These are phyloP conservation scores for Psittacula derbiana DNA, from an alignment of 2,797 vertebrate species.

Conservation along the genomic window DNA sequence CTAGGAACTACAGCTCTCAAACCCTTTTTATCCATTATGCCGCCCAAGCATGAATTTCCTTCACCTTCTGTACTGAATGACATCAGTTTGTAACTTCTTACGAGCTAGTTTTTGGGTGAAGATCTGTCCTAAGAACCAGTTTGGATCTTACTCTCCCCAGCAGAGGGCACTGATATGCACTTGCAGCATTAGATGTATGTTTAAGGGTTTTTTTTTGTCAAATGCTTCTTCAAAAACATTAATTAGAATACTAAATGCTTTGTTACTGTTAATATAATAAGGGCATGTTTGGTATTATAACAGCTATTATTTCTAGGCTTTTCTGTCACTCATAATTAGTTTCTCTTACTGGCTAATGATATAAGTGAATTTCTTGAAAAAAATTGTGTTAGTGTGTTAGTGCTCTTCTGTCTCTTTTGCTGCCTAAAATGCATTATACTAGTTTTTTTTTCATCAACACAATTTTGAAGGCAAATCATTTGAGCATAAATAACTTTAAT, in stretches of 20 bases:
- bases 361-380: background rate
- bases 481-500: background rate
- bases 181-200: background rate
- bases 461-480: background rate
- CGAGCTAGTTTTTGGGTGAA: background rate
- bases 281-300: background rate
- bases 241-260: background rate
- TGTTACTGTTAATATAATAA: background rate
- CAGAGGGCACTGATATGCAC: constrained; percentile 31
- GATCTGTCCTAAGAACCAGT: background rate
- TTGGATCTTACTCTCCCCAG: constrained; percentile 1
- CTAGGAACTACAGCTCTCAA: background rate
- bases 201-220: background rate
- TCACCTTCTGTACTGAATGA: background rate
- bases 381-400: background rate
- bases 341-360: background rate
- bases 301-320: background rate
- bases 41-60: background rate
- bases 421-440: background rate
- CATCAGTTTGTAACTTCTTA: background rate
- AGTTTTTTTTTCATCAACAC: background rate
- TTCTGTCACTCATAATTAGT: background rate
- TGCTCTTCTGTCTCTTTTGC: background rate
- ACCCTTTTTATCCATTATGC: background rate
- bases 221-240: background rate